Evolutionary conservation across 2,797 vertebrate genomes (phyloP), one percentile per base, ranked within the genome.

Genomic region (Fistularia commersonii): DNA sequence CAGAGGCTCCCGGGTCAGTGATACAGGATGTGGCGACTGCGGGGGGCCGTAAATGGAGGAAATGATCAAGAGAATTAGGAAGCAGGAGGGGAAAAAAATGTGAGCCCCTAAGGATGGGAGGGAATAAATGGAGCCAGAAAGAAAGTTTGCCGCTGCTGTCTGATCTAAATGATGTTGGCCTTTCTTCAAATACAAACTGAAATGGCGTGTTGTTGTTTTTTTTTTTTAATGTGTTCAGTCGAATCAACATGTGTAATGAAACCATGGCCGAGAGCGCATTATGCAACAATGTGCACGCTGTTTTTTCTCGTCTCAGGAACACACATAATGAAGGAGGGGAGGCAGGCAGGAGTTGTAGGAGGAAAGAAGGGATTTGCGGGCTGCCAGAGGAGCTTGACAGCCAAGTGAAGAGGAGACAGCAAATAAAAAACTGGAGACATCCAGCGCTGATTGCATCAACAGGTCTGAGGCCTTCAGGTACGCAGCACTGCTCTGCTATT

Each of bases 401-500:
- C 59, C 52, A 54, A 72, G 74, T 62, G 65, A 58, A 70, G 67
- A 64, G 61, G 67, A 74, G 82, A 77, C 77, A 61, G 66, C 56
- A 49, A 69, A 76, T 57, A 76, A 70, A 74, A 77, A 72, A 74
- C 50, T 67, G 14, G 15, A 84, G 66, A 77, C 50, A 68, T 66
- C 64, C 66, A 57, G 43, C 44, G 33, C 60, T 70, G 80, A 82
- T 76, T 80, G 71, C 77, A 80, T 82, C 79, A 79, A 82, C 79
- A 83, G 79, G 80, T 83, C 69, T 59, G 59, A 77, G 50, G 57
- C 74, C 74, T 71, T 66, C 74, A 82, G 81, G 77, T 84, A 56
- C 72, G 61, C 80, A 72, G 79, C 81, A 84, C 55, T 68, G 71
- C 72, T 64, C 67, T 64, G 65, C 56, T 52, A 60, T 70, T 76